Base-by-base conservation (phyloP, 2,113 vertebrate species). In the Corythaeola cristata region DNA sequence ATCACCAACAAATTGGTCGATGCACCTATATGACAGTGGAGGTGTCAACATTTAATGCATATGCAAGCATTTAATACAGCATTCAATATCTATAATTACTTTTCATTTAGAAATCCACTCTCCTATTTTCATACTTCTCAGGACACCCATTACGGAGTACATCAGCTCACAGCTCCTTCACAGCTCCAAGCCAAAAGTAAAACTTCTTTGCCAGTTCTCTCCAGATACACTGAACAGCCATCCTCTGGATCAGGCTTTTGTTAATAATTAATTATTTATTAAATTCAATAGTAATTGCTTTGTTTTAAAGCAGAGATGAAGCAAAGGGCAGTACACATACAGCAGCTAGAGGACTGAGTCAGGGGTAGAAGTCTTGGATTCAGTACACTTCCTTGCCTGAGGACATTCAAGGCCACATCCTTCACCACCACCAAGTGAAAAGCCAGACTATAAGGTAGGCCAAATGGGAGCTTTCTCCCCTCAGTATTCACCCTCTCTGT, bases 1-100 rank as follows among this genome's bases (percentile, higher is more conserved):
- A 64, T 37, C 35, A 33, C 1, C 2, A 5, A 3, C 5, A 9
- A 60, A 88, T 39, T 4, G 15, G 3, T 52, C 21, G 5, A 6
- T 33, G 27, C 10, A 73, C 2, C 60, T 75, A 16, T 1, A 44
- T 35, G 62, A 44, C 7, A 16, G 18, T 55, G 10, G n/a, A 63
- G 5, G 1, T 41, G 6, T 1, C 52, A 75, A 63, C 8, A 44
- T 22, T 58, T 71, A 67, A 55, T 15, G 3, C 6, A n/a, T 19
- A 41, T 9, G 15, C 5, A 50, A 41, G 2, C 15, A 32, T 59
- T 90, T 79, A 59, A 55, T 47, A 14, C 3, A 41, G 9, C 5
- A 24, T 47, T 77, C 8, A 47, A 52, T 47, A 52, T 13, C 60
- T 58, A 19, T 5, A 45, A n/a, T n/a, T 16, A 21, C 5, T 1